Base-by-base conservation (phyloP, 1,140 invertebrate genomes). In the Drosophila nasuta region DNA sequence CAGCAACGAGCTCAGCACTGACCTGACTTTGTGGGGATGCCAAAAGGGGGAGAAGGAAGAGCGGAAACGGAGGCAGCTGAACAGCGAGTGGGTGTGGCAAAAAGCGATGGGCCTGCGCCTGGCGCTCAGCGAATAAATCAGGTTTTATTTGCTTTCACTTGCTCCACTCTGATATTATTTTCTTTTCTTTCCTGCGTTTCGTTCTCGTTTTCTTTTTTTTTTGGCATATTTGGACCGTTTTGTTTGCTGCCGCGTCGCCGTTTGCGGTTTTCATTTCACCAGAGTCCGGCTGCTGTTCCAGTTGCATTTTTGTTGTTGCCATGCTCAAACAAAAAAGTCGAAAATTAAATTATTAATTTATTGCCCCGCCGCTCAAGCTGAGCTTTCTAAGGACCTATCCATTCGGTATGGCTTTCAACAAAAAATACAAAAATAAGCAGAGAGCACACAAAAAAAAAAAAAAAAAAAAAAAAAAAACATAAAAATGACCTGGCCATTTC, bases 271-370 rank as follows among this genome's bases (percentile, higher is more conserved):
- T 65, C 76, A 66, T 67, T 59, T 57, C 25, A 15, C 67, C 51
- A 56, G 58, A 46, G 62, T 35, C 41, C 54, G 64, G 54, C 15
- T 49, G 57, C 57, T 13, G 59, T 46, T 79, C 71, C 67, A 71
- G 52, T 69, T 82, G 74, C 51, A 54, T 81, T 80, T 20, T 81
- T 85, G 64, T 77, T 74, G 77, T 60, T 60, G 75, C 20, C 35
- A 58, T 25, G 45, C 46, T 74, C 72, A 88, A 80, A 87, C 77
- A 88, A 80, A 88, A 88, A 87, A 82, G 88, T 91, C 75, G 78
- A 91, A 91, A 91, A 91, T 91, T 91, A 91, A 91, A 91, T 91
- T 91, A 91, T 91, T 91, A 91, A 88, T 91, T 91, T 91, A 87
- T 91, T 91, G 83, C 72, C 82, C 72, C 79, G 71, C 58, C 56